Percentiles rank a stretch among this genome's conserved stretches.
These are phyloP conservation scores for Agraylea sexmaculata DNA, from an alignment of 1,140 invertebrate species.

Conservation along the genomic window DNA sequence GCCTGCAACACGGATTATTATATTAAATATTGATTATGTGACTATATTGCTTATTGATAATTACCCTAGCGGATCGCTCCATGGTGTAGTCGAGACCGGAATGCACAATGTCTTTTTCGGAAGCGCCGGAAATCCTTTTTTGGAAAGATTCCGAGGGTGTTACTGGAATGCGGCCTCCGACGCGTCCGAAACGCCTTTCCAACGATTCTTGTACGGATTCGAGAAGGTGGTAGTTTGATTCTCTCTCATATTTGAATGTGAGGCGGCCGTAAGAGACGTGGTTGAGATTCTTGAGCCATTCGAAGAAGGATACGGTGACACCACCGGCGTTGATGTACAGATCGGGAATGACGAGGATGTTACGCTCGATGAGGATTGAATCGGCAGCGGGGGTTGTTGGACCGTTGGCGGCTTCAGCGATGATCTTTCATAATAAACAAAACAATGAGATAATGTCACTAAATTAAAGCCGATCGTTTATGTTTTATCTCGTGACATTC, in stretches of 20 bases:
- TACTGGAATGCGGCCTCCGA: conserved; percentile 89
- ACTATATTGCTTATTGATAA: conserved; percentile 14
- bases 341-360: conserved; percentile 95
- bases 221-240: conserved; percentile 94
- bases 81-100: conserved; percentile 98
- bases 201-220: conserved; percentile 98
- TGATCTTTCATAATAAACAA: conserved; percentile 56
- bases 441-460: no score
- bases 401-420: conserved; percentile 97
- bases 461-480: no score
- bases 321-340: conserved; percentile 95
- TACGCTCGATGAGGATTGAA: conserved; percentile 86
- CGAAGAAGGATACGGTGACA: conserved; percentile 99
- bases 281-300: conserved; percentile 99
- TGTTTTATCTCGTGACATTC: no score
- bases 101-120: conserved; percentile 99
- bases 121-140: conserved; percentile 93
- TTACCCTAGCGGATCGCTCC: conserved; percentile 82
- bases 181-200: conserved; percentile 88
- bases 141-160: conserved; percentile 89
- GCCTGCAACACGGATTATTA: conserved; percentile 71
- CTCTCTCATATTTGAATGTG: conserved; percentile 98
- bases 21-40: conserved; percentile 3
- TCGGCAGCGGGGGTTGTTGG: conserved; percentile 96
- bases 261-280: conserved; percentile 98